Conservation (phyloP, 2,113 vertebrate species). For the Halichoeres trimaculatus region DNA sequence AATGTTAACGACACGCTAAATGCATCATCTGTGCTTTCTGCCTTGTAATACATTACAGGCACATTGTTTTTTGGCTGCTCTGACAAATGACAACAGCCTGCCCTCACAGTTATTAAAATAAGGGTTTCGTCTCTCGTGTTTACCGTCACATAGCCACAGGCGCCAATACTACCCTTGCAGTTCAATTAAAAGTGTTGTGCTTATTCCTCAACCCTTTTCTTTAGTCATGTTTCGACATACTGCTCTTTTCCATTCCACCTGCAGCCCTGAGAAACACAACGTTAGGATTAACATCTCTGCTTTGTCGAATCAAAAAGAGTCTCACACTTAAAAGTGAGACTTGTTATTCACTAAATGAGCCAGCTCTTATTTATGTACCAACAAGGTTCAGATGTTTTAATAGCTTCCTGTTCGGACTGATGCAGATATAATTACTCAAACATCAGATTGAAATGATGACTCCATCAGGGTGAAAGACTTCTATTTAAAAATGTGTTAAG, state of each 20-base stretch:
- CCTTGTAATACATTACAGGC: slow-evolving; percentile 45
- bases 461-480: slow-evolving; percentile 21
- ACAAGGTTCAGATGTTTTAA: slow-evolving; percentile 29
- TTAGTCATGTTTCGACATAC: slow-evolving; percentile 35
- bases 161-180: slow-evolving; percentile 43
- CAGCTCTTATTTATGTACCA: slow-evolving; percentile 28
- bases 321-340: slow-evolving; percentile 34
- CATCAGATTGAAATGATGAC: slow-evolving; percentile 28
- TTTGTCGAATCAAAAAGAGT: slow-evolving; percentile 32
- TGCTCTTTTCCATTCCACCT: slow-evolving; percentile 30
- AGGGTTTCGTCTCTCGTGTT: slow-evolving; percentile 53
- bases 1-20: slow-evolving; percentile 46
- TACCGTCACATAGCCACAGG: slow-evolving; percentile 44
- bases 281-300: slow-evolving; percentile 33
- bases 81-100: slow-evolving; percentile 64
- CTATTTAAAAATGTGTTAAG: slow-evolving; percentile 35
- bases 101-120: slow-evolving; percentile 58
- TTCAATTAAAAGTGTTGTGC: slow-evolving; percentile 54
- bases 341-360: slow-evolving; percentile 23
- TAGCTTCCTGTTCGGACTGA: slow-evolving; percentile 36
- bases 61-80: slow-evolving; percentile 45
- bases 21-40: slow-evolving; percentile 48
- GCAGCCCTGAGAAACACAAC: slow-evolving; percentile 36
- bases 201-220: slow-evolving; percentile 43
- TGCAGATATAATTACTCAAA: slow-evolving; percentile 50